These are phyloP conservation scores for Bothrops jararaca DNA, from an alignment of 2,113 vertebrate species.

Conservation along the genomic window DNA sequence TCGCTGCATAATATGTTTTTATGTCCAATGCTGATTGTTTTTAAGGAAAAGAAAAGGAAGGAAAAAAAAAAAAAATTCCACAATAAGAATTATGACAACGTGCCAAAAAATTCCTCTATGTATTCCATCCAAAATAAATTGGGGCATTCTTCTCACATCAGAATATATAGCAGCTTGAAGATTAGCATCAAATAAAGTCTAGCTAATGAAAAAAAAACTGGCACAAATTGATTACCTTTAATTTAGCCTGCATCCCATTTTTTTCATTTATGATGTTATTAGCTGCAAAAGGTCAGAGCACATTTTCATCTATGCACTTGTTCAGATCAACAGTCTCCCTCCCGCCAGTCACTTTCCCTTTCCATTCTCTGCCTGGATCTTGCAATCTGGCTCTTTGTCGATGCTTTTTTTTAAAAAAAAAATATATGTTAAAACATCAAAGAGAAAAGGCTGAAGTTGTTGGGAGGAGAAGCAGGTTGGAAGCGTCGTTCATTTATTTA, in stretches of 20 bases:
- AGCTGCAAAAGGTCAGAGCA: background rate
- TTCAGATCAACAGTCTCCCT: background rate
- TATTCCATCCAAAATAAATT: background rate
- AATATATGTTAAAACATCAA: no score
- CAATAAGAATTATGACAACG: background rate
- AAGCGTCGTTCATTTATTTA: no score
- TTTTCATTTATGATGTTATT: background rate
- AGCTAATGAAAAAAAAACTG: background rate
- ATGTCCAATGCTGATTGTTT: no score
- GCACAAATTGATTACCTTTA: background rate
- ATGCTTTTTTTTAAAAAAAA: background rate
- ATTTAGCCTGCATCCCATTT: background rate
- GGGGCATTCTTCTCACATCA: background rate
- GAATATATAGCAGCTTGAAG: background rate
- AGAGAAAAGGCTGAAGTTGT: background rate
- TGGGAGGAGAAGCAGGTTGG: background rate
- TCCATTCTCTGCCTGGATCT: background rate
- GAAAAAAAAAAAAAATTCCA: no score
- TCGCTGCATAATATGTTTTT: no score
- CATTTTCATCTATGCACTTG: background rate
- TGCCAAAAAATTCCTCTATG: background rate
- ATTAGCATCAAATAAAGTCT: background rate
- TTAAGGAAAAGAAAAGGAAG: no score
- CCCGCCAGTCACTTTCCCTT: background rate
- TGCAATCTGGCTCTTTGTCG: background rate